phyloP scores from a whole-genome alignment of 2,888 invertebrate species.

The Pycnomerus fuliginosus region DNA sequence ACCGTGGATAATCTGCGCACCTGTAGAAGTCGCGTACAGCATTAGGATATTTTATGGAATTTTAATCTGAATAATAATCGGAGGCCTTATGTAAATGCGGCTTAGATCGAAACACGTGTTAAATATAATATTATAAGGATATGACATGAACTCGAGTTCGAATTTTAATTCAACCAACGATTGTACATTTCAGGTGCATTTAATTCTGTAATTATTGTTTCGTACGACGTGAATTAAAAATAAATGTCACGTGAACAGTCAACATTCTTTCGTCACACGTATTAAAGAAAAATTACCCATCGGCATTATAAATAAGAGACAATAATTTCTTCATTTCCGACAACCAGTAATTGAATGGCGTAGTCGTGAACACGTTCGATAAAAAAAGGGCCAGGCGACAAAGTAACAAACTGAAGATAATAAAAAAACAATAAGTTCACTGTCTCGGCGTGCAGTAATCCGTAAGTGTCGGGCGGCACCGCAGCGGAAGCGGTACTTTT shows the following conservation, averaged over 20 bases:
- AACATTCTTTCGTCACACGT: slow-evolving; percentile 7
- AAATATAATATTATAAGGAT: too few relatives aligned
- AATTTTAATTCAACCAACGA: slow-evolving; percentile 1
- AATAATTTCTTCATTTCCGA: slow-evolving; percentile 8
- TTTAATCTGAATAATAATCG: slow-evolving; percentile 1
- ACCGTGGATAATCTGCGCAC: too few relatives aligned
- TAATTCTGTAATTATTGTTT: too few relatives aligned
- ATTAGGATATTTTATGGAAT: slow-evolving; percentile 3
- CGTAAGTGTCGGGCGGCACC: slow-evolving; percentile 26
- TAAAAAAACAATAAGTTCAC: slow-evolving; percentile 34
- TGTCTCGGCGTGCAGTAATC: slow-evolving; percentile 37
- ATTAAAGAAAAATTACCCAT: slow-evolving; percentile 11
- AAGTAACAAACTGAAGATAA: slow-evolving; percentile 21
- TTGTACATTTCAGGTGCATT: slow-evolving; percentile 1
- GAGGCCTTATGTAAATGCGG: slow-evolving; percentile 1
- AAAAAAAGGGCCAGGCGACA: slow-evolving; percentile 11
- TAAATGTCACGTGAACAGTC: slow-evolving; percentile 10
- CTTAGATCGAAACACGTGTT: too few relatives aligned
- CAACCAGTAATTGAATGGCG: slow-evolving; percentile 11
- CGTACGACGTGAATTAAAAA: too few relatives aligned
- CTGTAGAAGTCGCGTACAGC: slow-evolving; percentile 2
- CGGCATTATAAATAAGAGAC: slow-evolving; percentile 12
- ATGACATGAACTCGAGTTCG: too few relatives aligned
- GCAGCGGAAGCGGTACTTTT: slow-evolving; percentile 49
- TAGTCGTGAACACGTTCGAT: slow-evolving; percentile 10